Base-by-base conservation (phyloP, 2,888 invertebrate species). In the Ormyrus rosae region DNA sequence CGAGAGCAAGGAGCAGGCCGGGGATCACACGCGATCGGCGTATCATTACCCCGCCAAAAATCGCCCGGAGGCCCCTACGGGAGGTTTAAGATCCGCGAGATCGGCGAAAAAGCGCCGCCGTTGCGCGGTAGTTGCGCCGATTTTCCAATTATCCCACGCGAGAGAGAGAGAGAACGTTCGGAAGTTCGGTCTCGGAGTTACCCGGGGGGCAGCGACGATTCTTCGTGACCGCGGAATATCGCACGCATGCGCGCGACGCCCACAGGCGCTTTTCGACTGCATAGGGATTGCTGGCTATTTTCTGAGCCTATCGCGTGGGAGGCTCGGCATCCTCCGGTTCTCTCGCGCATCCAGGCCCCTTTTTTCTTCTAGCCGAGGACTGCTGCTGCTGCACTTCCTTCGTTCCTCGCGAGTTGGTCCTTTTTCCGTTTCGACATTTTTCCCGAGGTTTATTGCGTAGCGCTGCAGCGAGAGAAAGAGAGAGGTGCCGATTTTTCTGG, bases 261-360 rank as follows among this genome's bases (percentile, higher is more conserved):
- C 48, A 46, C 0, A 48, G 69, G 34, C 34, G 34, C 34, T 34
- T 34, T 34, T 34, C 34, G 34, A 34, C 34, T 34, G 34, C 34
- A 13, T 34, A 34, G 34, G 34, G 34, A 34, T 34, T 51, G 53
- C 9, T 46, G 7, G 9, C 45, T 53, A 63, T 13, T 13, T 67
- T 51, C 34, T 34, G 34, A 34, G 71, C 1, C 81, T 82, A 84
- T 84, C 82, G 87, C 87, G 87, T 87, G 87, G 87, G 87, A 87
- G 85, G 87, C 84, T 83, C 72, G 80, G 83, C 75, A 81, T 83
- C 83, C 80, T 82, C 82, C 83, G 85, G 85, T 88, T 88, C 88
- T 87, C 60, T 61, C 53, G 56, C 58, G 19, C 70, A 65, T 53
- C 9, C 64, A 45, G 61, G 70, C 48, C 69, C 50, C 58, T 71